Base-by-base conservation (phyloP, 2,797 vertebrate species). In the Phrynocephalus guinanensis region DNA sequence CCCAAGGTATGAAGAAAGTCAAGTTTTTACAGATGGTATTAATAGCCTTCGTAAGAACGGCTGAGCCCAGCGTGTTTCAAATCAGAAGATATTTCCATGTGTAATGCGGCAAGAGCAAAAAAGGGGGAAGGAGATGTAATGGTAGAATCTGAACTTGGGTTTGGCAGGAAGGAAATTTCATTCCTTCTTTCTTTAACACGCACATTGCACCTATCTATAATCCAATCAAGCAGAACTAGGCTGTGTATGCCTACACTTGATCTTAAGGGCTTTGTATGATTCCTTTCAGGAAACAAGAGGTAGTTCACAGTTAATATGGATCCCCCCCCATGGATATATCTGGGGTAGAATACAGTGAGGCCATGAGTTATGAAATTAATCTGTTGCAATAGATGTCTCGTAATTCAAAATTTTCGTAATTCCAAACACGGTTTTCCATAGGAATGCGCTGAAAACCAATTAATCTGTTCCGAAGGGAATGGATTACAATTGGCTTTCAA, bases 201-300 rank as follows among this genome's bases (percentile, higher is more conserved):
- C 56, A 52, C 73, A 79, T 44, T 81, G 88, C 20, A 89, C 72
- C 79, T 79, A 92, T 88, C 85, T 56, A 22, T 80, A 88, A 20
- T 60, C 38, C 77, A 83, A 24, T 71, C 38, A 67, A 33, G 79
- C 38, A 33, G 73, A 80, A 80, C 18, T 60, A 56, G 73, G 26
- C 20, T 50, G 30, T 48, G 24, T 26, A 6, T 38, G 15, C 28
- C 28, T 38, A 63, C 18, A 63, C 60, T 63, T 1, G 0, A 3
- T 73, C 9, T 83, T 28, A 84, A 13, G 84, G 66, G 56, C 60
- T 89, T 83, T 77, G 56, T 26, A 72, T 3, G 33, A 71, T 52
- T 22, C 0, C 52, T 78, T 83, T 20, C 16, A 71, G 28, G 44
- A 82, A 82, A 93, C 38, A 6, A 50, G 28, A 50, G 28, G 8